Evolutionary conservation across 2,888 invertebrate species (phyloP).

Genomic region (Drosophila formosana): DNA sequence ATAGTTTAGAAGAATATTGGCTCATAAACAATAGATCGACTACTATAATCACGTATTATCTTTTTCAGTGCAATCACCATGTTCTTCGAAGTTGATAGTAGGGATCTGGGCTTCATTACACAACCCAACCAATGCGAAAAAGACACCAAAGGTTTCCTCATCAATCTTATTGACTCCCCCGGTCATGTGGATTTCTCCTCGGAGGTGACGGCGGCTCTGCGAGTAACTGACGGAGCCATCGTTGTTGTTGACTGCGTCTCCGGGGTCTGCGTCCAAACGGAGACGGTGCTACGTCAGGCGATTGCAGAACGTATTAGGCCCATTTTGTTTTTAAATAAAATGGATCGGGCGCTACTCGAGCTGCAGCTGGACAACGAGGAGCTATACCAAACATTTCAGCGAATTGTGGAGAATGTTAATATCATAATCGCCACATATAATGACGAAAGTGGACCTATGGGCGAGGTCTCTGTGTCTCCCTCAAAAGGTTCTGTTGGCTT

Average conservation of each 20-base stretch:
- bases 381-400: slow-evolving; percentile 99
- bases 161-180: slow-evolving; percentile 99
- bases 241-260: slow-evolving; percentile 99
- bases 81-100: slow-evolving; percentile 98
- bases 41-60: background rate
- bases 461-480: slow-evolving; percentile 98
- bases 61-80: slow-evolving; percentile 96
- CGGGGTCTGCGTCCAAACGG: slow-evolving; percentile 99
- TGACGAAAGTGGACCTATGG: slow-evolving; percentile 99
- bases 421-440: slow-evolving; percentile 99
- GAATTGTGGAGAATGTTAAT: slow-evolving; percentile 99
- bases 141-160: slow-evolving; percentile 97
- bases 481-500: slow-evolving; percentile 99
- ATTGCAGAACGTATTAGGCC: slow-evolving; percentile 99
- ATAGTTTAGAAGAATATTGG: no score
- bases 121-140: slow-evolving; percentile 96
- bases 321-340: slow-evolving; percentile 99
- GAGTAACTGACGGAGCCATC: slow-evolving; percentile 99
- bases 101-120: slow-evolving; percentile 97
- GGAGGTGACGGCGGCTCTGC: slow-evolving; percentile 99
- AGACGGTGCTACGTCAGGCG: slow-evolving; percentile 99
- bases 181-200: slow-evolving; percentile 99
- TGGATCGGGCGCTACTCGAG: slow-evolving; percentile 99
- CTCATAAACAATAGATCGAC: no score
- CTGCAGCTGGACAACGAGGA: slow-evolving; percentile 98